Conservation (phyloP, 2,888 invertebrate species). For the Dermolepida albohirtum region DNA sequence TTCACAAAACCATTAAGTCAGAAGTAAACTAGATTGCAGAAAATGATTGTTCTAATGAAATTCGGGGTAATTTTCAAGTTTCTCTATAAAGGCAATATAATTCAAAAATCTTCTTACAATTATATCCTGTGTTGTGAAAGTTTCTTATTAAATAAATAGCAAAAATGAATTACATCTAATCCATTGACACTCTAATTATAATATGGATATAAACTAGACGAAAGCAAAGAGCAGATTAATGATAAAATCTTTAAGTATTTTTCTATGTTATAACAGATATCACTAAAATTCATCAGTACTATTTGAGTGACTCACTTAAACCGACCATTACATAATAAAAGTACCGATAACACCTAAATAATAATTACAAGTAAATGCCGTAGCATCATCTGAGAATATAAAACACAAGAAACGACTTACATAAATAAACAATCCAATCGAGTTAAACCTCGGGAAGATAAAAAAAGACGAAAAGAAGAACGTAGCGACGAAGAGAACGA, state of each 20-base stretch:
- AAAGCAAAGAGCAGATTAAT: neutral
- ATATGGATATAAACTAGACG: neutral
- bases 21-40: no score
- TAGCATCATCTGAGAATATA: conserved; percentile 14
- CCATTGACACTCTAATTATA: no score
- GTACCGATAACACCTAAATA: conserved; percentile 31
- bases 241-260: conserved; percentile 16
- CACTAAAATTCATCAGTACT: conserved; percentile 22
- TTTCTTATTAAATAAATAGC: no score
- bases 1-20: no score
- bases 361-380: conserved; percentile 31
- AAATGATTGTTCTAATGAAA: no score
- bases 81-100: no score
- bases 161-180: no score
- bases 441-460: conserved; percentile 23
- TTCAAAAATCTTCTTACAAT: no score
- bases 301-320: conserved; percentile 26
- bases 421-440: conserved; percentile 38
- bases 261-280: conserved; percentile 13
- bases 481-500: conserved; percentile 25
- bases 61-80: no score
- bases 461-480: conserved; percentile 2
- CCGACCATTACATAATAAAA: conserved; percentile 33
- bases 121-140: no score
- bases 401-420: conserved; percentile 35